phyloP scores from a whole-genome alignment of 2,113 vertebrate genomes.

The Nipponia nippon region DNA sequence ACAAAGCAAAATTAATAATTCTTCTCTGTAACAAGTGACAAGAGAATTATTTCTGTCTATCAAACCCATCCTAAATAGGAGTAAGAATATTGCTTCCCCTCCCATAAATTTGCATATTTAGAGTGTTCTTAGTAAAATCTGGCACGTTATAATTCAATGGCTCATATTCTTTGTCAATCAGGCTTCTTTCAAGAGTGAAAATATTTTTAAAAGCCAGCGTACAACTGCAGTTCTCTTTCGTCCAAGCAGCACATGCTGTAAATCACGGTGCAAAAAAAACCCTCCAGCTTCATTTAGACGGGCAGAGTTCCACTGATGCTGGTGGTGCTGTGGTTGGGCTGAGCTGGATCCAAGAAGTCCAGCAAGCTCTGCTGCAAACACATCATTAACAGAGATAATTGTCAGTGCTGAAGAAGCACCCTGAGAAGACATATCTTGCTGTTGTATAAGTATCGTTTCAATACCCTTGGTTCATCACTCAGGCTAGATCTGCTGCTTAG shows the following conservation, averaged over 20 bases:
- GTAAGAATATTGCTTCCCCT: slow-evolving; percentile 6
- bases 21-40: slow-evolving; percentile 11
- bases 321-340: neutral
- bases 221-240: neutral
- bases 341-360: neutral
- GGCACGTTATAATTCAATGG: neutral
- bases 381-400: neutral
- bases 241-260: neutral
- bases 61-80: slow-evolving; percentile 1
- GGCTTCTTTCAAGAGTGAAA: slow-evolving; percentile 34
- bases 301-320: neutral
- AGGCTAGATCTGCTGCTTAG: neutral
- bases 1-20: slow-evolving; percentile 40
- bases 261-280: neutral
- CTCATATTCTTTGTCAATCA: slow-evolving; percentile 6
- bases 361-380: neutral
- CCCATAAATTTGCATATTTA: slow-evolving; percentile 32
- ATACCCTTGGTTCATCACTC: neutral
- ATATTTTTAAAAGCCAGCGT: neutral
- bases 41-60: slow-evolving; percentile 39
- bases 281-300: neutral
- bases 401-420: neutral
- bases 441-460: neutral
- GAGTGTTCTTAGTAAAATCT: neutral
- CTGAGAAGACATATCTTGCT: neutral